phyloP scores from a whole-genome alignment of 2,888 invertebrate genomes.

The Polia nebulosa region DNA sequence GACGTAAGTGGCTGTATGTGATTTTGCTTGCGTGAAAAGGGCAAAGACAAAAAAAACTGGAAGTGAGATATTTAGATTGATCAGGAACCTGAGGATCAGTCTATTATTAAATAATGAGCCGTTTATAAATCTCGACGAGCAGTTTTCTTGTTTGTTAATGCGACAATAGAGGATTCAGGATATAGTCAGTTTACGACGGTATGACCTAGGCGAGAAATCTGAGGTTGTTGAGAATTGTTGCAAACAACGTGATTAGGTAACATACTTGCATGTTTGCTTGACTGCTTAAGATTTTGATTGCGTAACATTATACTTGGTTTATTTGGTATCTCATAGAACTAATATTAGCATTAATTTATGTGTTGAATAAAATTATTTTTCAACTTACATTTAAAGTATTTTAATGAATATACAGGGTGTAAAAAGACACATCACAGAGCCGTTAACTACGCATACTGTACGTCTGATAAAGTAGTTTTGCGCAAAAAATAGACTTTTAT shows the following conservation, averaged over 20 bases:
- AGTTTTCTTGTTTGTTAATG: constrained; percentile 50
- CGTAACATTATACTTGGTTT: not conserved
- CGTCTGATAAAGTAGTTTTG: no score
- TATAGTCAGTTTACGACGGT: constrained; percentile 58
- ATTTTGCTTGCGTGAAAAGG: constrained; percentile 58
- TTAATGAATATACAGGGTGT: no score
- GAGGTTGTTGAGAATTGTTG: constrained; percentile 26
- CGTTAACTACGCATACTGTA: no score
- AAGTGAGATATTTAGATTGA: constrained; percentile 42
- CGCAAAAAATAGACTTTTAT: no score
- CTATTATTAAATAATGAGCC: constrained; percentile 56
- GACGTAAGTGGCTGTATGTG: constrained; percentile 79
- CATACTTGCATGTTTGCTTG: constrained; percentile 7
- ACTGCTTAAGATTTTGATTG: not conserved
- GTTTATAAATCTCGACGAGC: constrained; percentile 54
- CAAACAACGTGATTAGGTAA: constrained; percentile 16
- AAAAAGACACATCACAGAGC: no score
- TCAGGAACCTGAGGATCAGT: constrained; percentile 7
- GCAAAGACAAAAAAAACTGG: constrained; percentile 25
- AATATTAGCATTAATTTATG: not conserved
- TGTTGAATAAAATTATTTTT: not conserved
- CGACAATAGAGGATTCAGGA: constrained; percentile 54
- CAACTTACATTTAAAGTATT: no score
- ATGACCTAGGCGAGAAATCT: constrained; percentile 60
- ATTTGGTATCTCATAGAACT: not conserved